Percentiles rank a stretch among this genome's conserved stretches.
These are phyloP conservation scores for Magallana gigas DNA, from an alignment of 1,140 invertebrate species.

Conservation along the genomic window DNA sequence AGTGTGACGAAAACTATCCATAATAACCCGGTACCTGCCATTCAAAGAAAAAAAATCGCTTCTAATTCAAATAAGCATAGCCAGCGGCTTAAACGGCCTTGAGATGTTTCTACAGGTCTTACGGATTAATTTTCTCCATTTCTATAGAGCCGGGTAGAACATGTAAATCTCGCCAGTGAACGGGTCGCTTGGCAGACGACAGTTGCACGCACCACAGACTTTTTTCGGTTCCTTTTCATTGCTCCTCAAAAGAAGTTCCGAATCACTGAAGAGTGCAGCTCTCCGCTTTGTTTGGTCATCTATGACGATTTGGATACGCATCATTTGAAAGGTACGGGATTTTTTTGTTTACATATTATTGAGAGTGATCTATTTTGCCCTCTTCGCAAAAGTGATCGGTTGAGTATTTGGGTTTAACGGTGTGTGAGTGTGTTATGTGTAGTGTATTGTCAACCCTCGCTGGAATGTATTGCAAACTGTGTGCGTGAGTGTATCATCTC, in stretches of 20 bases:
- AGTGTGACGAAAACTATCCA: background rate
- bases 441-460: background rate
- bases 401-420: background rate
- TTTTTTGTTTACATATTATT: constrained; percentile 31
- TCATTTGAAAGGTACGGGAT: constrained; percentile 34
- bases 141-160: constrained; percentile 23
- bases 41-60: background rate
- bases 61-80: constrained; percentile 35
- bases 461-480: background rate
- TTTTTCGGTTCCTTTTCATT: constrained; percentile 33
- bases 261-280: constrained; percentile 32
- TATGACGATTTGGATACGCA: constrained; percentile 37
- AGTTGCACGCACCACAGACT: constrained; percentile 21
- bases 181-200: constrained; percentile 21
- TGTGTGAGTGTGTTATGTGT: background rate
- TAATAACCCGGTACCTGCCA: constrained; percentile 22
- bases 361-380: constrained; percentile 9
- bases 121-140: constrained; percentile 33
- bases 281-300: constrained; percentile 16
- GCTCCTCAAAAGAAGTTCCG: constrained; percentile 28
- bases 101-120: constrained; percentile 21
- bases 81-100: constrained; percentile 8
- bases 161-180: constrained; percentile 35
- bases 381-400: background rate
- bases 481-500: background rate